These are phyloP conservation scores for Chironomus tepperi DNA, from an alignment of 1,140 invertebrate genomes.

Conservation along the genomic window DNA sequence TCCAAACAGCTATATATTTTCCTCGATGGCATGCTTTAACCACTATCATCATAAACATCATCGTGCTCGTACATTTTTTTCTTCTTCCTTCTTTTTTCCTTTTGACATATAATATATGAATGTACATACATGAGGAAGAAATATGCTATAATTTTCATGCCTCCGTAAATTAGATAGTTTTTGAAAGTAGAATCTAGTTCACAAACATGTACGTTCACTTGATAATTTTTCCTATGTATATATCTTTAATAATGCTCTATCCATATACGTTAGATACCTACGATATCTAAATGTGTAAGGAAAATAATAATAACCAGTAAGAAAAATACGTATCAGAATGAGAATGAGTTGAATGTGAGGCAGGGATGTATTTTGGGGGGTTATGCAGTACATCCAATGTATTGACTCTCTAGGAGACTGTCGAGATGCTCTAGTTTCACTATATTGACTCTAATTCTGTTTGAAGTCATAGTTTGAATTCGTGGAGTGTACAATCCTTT, in stretches of 20 bases:
- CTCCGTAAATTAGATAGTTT: slow-evolving; percentile 11
- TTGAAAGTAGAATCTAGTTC: slow-evolving; percentile 4
- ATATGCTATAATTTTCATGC: neutral
- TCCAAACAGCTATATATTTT: neutral
- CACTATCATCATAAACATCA: neutral
- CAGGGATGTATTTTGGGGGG: too few species aligned
- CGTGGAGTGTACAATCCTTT: too few species aligned
- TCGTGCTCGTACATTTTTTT: neutral
- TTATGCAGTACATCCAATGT: too few species aligned
- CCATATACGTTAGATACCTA: neutral
- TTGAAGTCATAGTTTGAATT: too few species aligned
- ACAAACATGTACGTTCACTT: slow-evolving; percentile 1
- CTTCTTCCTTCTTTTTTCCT: neutral
- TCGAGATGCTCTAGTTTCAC: too few species aligned
- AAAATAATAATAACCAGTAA: neutral
- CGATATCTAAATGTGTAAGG: neutral
- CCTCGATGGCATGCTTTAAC: neutral
- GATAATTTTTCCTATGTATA: neutral
- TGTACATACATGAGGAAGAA: neutral
- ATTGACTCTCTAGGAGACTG: too few species aligned
- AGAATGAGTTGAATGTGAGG: too few species aligned
- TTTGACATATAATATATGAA: neutral
- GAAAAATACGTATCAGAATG: neutral
- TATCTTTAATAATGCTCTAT: neutral
- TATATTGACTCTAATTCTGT: too few species aligned